Evolutionary conservation across 2,888 invertebrate genomes (phyloP).

Genomic region (Caenorhabditis uteleia): DNA sequence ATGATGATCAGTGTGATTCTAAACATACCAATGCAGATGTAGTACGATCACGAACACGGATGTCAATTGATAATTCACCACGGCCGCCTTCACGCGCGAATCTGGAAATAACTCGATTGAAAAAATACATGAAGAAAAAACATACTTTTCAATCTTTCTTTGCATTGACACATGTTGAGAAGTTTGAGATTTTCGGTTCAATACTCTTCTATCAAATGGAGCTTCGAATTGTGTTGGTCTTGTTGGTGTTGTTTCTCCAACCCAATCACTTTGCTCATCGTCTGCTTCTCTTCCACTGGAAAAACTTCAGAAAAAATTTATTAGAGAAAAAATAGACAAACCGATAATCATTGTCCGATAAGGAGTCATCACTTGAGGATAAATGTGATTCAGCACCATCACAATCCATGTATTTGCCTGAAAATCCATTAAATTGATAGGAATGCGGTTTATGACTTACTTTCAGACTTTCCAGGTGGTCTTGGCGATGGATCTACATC

Average conservation of each 20-base stretch:
- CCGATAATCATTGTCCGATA: constrained; percentile 28
- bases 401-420: constrained; percentile 40
- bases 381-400: constrained; percentile 49
- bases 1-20: neutral
- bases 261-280: constrained; percentile 66
- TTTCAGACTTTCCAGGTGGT: neutral
- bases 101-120: no score
- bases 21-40: constrained; percentile 27
- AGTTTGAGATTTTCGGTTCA: constrained; percentile 19
- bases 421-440: neutral
- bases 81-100: constrained; percentile 41
- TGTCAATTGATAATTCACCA: constrained; percentile 40
- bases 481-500: constrained; percentile 35
- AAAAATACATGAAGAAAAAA: no score
- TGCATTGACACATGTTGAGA: constrained; percentile 27
- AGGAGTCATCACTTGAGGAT: constrained; percentile 41
- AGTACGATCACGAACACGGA: constrained; percentile 43
- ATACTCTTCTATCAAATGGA: constrained; percentile 20
- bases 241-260: constrained; percentile 41
- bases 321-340: no score
- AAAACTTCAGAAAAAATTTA: neutral
- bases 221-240: constrained; percentile 1
- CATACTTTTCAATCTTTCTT: constrained; percentile 35
- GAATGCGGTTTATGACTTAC: neutral
- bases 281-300: constrained; percentile 46